A percentile compares a stretch with the other conserved stretches of the same genome.
phyloP scores from a whole-genome alignment of 2,888 invertebrate species.

The Amphipoea lucens region DNA sequence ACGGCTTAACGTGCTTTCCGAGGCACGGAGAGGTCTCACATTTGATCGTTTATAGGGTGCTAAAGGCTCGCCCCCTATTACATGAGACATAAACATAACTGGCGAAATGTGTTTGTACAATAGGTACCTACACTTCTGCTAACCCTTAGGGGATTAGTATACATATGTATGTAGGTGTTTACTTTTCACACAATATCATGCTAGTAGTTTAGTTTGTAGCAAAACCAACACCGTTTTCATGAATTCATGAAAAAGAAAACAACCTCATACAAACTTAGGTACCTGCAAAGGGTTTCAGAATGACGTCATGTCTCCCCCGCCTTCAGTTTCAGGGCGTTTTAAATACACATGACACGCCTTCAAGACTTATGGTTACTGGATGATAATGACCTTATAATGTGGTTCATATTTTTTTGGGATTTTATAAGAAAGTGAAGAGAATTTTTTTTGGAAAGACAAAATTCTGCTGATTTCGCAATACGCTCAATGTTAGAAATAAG shows the following conservation, averaged over 20 bases:
- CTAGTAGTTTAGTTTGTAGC: neutral
- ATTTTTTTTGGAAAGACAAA: too few species aligned
- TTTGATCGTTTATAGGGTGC: too few species aligned
- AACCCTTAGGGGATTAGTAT: neutral
- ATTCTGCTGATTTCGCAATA: neutral
- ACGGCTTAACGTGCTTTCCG: too few species aligned
- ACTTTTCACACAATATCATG: neutral
- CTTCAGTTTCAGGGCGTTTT: constrained; percentile 42
- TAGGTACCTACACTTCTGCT: neutral
- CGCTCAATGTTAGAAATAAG: neutral
- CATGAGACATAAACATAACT: too few species aligned
- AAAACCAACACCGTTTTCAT: neutral
- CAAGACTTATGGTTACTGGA: constrained; percentile 24
- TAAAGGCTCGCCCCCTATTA: too few species aligned
- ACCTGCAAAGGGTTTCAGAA: neutral
- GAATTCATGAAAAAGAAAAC: constrained; percentile 18
- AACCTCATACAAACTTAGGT: constrained; percentile 2
- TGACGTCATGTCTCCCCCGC: constrained; percentile 31
- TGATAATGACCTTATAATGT: constrained; percentile 38
- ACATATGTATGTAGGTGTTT: neutral
- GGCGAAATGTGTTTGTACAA: too few species aligned
- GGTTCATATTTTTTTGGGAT: constrained; percentile 5
- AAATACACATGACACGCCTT: constrained; percentile 52
- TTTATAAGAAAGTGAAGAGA: neutral
- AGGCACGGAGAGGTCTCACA: too few species aligned